Base-by-base conservation (phyloP, 2,113 vertebrate species). In the Martes martes region DNA sequence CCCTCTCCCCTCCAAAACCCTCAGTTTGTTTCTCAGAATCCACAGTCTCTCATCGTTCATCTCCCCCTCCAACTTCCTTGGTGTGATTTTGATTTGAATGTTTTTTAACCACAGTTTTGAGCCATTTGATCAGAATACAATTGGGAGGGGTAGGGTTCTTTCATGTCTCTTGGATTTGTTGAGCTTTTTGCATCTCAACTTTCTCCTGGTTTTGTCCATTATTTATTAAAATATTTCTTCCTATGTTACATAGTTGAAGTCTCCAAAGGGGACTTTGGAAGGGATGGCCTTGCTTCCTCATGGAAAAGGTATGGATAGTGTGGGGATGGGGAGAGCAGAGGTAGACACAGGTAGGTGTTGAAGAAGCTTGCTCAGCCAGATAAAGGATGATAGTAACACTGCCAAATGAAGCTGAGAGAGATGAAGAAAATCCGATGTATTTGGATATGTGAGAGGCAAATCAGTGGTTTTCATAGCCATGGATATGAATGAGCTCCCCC, bases 381-480 rank as follows among this genome's bases (percentile, higher is more conserved):
- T 13, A 55, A 31, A 23, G 6, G 21, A 10, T 0, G 21, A 7
- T 11, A 5, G 21, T n/a, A 4, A 45, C 76, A 1, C 21, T 19
- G 61, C 36, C 57, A 19, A 52, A 59, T 1, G 13, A 24, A 0
- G 7, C 28, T 16, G 71, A 42, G 0, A n/a, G 39, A 8, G 9
- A 31, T 0, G n/a, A 47, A 23, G 83, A 21, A 4, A 26, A n/a
- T 11, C 14, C 9, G 11, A 2, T 11, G 16, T 23, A 26, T 16
- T 2, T 67, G 36, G 85, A 13, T 9, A 2, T 19, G 1, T 31
- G 1, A 21, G 8, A 52, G 11, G 11, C 4, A 61, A 1, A 18
- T 18, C 80, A 14, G 1, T 5, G 23, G 6, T 0, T 36, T 42
- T 39, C 2, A 1, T 4, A 21, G 21, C 36, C 13, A 0, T 11